Percentiles rank a stretch among this genome's conserved stretches.
phyloP scores from a whole-genome alignment of 2,888 invertebrate species.

The Reticulitermes lucifugus region DNA sequence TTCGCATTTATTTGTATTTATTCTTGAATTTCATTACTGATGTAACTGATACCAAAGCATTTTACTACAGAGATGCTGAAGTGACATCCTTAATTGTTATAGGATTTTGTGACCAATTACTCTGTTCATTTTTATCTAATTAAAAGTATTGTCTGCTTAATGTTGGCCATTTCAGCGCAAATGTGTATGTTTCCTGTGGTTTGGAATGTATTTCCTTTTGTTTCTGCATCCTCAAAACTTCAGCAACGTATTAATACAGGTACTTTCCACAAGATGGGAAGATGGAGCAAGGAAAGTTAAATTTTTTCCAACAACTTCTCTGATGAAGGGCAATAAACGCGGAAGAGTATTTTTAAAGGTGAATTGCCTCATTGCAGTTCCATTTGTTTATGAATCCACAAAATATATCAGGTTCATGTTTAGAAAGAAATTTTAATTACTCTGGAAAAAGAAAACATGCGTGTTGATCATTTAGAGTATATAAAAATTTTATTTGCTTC shows the following conservation, averaged over 20 bases:
- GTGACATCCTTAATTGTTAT: neutral
- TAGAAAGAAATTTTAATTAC: neutral
- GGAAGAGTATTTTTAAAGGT: too few relatives aligned
- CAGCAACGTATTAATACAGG: too few relatives aligned
- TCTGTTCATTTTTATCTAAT: neutral
- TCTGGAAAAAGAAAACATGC: neutral
- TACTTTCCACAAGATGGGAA: too few relatives aligned
- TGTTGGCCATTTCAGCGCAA: neutral
- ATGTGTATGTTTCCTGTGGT: too few relatives aligned
- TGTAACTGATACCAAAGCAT: conserved; percentile 68
- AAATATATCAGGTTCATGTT: too few relatives aligned
- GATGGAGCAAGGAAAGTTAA: too few relatives aligned
- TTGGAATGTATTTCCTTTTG: too few relatives aligned
- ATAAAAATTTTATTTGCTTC: neutral
- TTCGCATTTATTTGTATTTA: conserved; percentile 29
- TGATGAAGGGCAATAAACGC: too few relatives aligned
- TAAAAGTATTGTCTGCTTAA: neutral
- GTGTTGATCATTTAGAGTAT: neutral
- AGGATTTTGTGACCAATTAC: neutral
- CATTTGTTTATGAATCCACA: too few relatives aligned
- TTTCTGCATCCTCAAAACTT: too few relatives aligned
- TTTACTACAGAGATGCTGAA: conserved; percentile 56
- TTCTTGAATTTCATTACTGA: conserved; percentile 60
- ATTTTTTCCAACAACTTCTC: too few relatives aligned
- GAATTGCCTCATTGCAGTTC: too few relatives aligned